Base-by-base conservation (phyloP, 2,888 invertebrate genomes). In the Taphrorychus bicolor region DNA sequence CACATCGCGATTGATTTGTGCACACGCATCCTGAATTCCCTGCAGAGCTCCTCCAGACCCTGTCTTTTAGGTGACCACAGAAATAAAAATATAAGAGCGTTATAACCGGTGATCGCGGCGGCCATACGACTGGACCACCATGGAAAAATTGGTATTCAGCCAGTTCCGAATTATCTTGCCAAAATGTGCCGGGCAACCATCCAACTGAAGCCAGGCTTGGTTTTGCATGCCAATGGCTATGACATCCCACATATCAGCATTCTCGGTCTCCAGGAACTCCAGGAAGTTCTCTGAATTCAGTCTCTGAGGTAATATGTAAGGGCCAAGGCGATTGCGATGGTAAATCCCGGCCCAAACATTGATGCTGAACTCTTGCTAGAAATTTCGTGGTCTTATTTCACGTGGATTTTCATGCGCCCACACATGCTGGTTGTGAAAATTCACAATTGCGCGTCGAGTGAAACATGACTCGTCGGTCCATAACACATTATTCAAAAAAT, bases 361-460 rank as follows among this genome's bases (percentile, higher is more conserved):
- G n/a, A n/a, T n/a, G n/a, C n/a, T n/a, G n/a, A n/a, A n/a, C n/a
- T n/a, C n/a, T n/a, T n/a, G n/a, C n/a, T n/a, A n/a, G n/a, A n/a
- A n/a, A n/a, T n/a, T n/a, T n/a, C n/a, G n/a, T n/a, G n/a, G n/a
- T n/a, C n/a, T n/a, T n/a, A n/a, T n/a, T n/a, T n/a, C n/a, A n/a
- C n/a, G n/a, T n/a, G n/a, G 45, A 45, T 45, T 45, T 45, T 45
- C 45, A n/a, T 45, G 45, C 45, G 45, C 45, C 45, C 45, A 45
- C 9, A 45, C 45, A 45, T 45, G 45, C 16, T n/a, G 45, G 16
- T 45, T 45, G 16, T 45, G 45, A 14, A 45, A 45, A 16, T 45
- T 45, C 9, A 45, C 45, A 7, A 45, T 16, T 45, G 7, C 45
- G 16, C 45, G 45, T 45, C 45, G 45, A n/a, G 45, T 45, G 14